Base-by-base conservation (phyloP, 2,113 vertebrate genomes). In the Malurus melanocephalus region DNA sequence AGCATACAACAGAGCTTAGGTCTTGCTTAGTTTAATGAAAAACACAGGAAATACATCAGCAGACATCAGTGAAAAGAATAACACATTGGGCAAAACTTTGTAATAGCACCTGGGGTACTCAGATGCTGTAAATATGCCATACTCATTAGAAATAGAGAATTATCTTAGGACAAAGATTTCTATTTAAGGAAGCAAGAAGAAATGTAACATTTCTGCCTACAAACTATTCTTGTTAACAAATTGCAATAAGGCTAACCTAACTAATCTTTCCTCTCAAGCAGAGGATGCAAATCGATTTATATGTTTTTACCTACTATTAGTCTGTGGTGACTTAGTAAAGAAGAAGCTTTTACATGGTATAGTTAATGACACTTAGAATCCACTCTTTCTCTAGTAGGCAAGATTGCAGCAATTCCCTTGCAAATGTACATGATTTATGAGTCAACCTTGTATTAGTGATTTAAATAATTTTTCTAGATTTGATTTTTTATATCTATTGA, bases 191-290 rank as follows among this genome's bases (percentile, higher is more conserved):
- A 88, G 88, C 17, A 84, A 57, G 61, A 84, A 68, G 33, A 84
- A 92, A 80, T 38, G 16, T 40, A 94, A 56, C 20, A 53, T 85
- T 94, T 49, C 78, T 90, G 59, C 74, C 71, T 85, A 81, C 42
- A 84, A 87, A 84, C 51, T 53, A 73, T 49, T 90, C 53, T 88
- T 53, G 72, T 90, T 81, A 88, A 57, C 46, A 72, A 81, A 81
- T 51, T 81, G 46, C 62, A 82, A 23, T 53, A 90, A 88, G 19
- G 19, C 45, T 90, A 78, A 43, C 13, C 45, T 79, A 88, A 93
- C 81, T 94, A 88, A 90, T 76, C 52, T 53, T 90, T 90, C 28
- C 33, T 87, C 28, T 90, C 15, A 80, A 75, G 17, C 3, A 57
- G 21, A 78, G 32, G 22, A 72, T 43, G 42, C 4, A 7, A 88